Evolutionary conservation across 2,113 vertebrate genomes (phyloP).

Genomic region (Lampris megalopsis): DNA sequence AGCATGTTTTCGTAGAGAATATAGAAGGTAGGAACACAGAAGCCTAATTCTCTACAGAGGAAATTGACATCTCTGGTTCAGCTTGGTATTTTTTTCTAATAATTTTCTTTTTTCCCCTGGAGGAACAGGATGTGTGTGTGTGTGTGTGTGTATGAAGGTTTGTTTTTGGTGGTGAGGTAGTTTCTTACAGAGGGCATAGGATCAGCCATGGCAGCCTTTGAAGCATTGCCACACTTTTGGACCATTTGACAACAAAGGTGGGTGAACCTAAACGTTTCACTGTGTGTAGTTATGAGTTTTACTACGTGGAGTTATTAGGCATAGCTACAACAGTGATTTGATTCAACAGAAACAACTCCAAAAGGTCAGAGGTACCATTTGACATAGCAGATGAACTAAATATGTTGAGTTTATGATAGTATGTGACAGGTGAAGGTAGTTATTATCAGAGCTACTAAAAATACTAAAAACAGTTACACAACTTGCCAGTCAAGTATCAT

Average conservation of each 20-base stretch:
- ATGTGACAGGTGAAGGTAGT: background rate
- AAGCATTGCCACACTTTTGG: slow-evolving; percentile 28
- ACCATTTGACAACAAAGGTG: slow-evolving; percentile 12
- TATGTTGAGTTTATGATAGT: background rate
- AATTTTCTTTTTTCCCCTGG: background rate
- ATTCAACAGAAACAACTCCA: too few relatives aligned
- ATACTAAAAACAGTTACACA: background rate
- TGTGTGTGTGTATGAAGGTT: too few relatives aligned
- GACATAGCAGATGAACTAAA: too few relatives aligned
- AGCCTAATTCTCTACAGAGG: background rate
- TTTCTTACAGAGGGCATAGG: slow-evolving; percentile 3
- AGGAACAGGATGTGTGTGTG: slow-evolving; percentile 32
- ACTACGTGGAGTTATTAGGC: background rate
- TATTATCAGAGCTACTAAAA: background rate
- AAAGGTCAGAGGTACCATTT: too few relatives aligned
- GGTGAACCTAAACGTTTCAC: background rate
- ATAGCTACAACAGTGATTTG: too few relatives aligned
- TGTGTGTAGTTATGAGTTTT: background rate
- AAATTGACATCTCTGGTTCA: too few relatives aligned
- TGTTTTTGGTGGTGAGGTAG: background rate
- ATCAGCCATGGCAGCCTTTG: slow-evolving; percentile 46
- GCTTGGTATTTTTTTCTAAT: background rate
- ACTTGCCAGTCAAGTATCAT: too few relatives aligned
- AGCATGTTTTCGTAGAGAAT: too few relatives aligned
- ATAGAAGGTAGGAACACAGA: too few relatives aligned